These are phyloP conservation scores for Tetanocera ferruginea DNA, from an alignment of 2,888 invertebrate species.

Conservation along the genomic window DNA sequence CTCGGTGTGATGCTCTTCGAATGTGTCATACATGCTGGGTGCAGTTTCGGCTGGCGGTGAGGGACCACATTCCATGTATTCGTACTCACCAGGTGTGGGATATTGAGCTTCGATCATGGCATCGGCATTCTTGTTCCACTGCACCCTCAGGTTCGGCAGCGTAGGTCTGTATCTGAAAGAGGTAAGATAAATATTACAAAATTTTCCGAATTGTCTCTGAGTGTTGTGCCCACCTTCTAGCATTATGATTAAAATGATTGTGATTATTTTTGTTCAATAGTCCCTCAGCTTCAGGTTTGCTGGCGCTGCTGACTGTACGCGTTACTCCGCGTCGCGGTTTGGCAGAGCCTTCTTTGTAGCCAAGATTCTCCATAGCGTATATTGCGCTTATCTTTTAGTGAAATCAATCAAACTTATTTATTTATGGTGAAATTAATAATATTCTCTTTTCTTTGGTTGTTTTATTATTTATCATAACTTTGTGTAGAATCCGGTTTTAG, in stretches of 20 bases:
- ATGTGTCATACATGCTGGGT: conserved; percentile 85
- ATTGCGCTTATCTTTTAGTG: too few relatives aligned
- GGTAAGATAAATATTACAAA: neutral
- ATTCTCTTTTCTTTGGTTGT: too few relatives aligned
- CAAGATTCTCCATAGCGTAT: conserved; percentile 74
- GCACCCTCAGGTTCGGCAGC: conserved; percentile 71
- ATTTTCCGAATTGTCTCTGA: neutral
- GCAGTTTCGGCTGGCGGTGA: conserved; percentile 86
- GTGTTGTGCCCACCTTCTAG: neutral
- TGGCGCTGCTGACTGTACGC: conserved; percentile 66
- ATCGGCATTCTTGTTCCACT: conserved; percentile 73
- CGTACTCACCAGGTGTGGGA: conserved; percentile 76
- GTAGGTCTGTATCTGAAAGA: conserved; percentile 70
- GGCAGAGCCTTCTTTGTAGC: conserved; percentile 73
- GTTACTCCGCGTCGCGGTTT: conserved; percentile 68
- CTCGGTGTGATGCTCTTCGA: conserved; percentile 79
- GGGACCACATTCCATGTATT: conserved; percentile 84
- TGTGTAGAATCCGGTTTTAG: too few relatives aligned
- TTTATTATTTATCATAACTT: too few relatives aligned
- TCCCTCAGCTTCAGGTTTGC: conserved; percentile 68
- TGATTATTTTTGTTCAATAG: conserved; percentile 47
- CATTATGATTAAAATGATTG: neutral
- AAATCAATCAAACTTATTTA: too few relatives aligned
- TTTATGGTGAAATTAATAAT: too few relatives aligned
- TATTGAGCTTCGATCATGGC: conserved; percentile 77